phyloP scores from a whole-genome alignment of 1,140 invertebrate genomes.

The Macrobrachium rosenbergii region DNA sequence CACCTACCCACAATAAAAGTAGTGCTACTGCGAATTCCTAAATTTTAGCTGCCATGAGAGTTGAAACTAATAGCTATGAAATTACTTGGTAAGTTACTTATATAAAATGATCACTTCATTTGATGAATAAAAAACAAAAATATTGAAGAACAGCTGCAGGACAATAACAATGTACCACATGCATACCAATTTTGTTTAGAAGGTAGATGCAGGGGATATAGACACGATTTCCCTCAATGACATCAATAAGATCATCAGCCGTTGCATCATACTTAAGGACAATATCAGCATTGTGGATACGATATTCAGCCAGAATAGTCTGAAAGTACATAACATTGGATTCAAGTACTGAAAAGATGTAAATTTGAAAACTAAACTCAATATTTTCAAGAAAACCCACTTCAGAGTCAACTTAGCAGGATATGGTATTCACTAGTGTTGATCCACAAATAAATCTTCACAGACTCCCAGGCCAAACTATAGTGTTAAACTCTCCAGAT shows the following conservation, averaged over 20 bases:
- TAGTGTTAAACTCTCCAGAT: too few relatives aligned
- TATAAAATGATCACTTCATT: too few relatives aligned
- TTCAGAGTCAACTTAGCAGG: too few relatives aligned
- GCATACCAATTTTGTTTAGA: slow-evolving; percentile 95
- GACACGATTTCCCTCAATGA: slow-evolving; percentile 98
- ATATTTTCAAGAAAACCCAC: too few relatives aligned
- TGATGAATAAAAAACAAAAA: neutral
- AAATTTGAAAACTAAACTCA: neutral
- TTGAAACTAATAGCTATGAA: too few relatives aligned
- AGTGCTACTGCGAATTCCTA: too few relatives aligned
- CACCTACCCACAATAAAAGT: too few relatives aligned
- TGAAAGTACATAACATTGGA: neutral
- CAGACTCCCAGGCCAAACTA: too few relatives aligned
- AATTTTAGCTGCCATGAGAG: too few relatives aligned
- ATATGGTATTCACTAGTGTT: too few relatives aligned
- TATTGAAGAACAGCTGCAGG: neutral
- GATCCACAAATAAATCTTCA: too few relatives aligned
- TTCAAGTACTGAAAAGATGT: neutral
- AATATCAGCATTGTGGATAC: slow-evolving; percentile 98
- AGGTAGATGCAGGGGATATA: slow-evolving; percentile 99
- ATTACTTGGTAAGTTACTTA: too few relatives aligned
- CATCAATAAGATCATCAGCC: slow-evolving; percentile 97
- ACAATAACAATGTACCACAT: slow-evolving; percentile 30
- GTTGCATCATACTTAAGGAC: slow-evolving; percentile 93
- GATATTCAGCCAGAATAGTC: slow-evolving; percentile 96